Evolutionary conservation across 2,888 invertebrate species (phyloP).

Genomic region (Volucella inflata): DNA sequence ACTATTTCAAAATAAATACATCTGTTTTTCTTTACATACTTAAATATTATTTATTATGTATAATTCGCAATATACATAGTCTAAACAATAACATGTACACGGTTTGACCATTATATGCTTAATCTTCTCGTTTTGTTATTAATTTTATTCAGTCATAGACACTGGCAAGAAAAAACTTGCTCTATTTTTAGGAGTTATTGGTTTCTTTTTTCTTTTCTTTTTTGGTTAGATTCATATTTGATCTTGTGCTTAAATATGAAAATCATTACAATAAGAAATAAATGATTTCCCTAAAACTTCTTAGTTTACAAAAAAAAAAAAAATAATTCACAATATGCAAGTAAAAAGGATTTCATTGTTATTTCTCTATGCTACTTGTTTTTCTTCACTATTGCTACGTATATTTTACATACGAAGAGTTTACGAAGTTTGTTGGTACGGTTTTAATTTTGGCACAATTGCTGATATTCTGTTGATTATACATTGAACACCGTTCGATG

Average conservation of each 20-base stretch:
- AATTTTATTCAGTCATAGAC: constrained; percentile 68
- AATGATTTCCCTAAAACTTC: constrained; percentile 20
- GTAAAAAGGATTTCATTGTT: constrained; percentile 20
- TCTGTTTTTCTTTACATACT: constrained; percentile 4
- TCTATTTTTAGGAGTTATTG: constrained; percentile 7
- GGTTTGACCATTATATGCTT: constrained; percentile 35
- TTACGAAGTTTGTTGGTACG: constrained; percentile 49
- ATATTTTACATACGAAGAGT: constrained; percentile 32
- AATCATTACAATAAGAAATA: constrained; percentile 21
- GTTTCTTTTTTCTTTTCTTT: no score
- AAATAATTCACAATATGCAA: constrained; percentile 17
- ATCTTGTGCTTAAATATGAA: constrained; percentile 62
- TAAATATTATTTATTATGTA: constrained; percentile 34
- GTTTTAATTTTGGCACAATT: constrained; percentile 79
- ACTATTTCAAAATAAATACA: background rate
- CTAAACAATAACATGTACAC: constrained; percentile 46
- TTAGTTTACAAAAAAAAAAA: constrained; percentile 32
- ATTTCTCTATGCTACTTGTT: constrained; percentile 7
- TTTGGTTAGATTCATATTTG: constrained; percentile 49
- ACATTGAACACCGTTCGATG: constrained; percentile 80
- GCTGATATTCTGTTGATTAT: constrained; percentile 81
- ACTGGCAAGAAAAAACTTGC: constrained; percentile 37
- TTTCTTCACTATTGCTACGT: background rate
- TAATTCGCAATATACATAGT: constrained; percentile 52
- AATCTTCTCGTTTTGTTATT: constrained; percentile 38